Evolutionary conservation across 2,888 invertebrate species (phyloP).

Genomic region (Drosophila kuntzei): DNA sequence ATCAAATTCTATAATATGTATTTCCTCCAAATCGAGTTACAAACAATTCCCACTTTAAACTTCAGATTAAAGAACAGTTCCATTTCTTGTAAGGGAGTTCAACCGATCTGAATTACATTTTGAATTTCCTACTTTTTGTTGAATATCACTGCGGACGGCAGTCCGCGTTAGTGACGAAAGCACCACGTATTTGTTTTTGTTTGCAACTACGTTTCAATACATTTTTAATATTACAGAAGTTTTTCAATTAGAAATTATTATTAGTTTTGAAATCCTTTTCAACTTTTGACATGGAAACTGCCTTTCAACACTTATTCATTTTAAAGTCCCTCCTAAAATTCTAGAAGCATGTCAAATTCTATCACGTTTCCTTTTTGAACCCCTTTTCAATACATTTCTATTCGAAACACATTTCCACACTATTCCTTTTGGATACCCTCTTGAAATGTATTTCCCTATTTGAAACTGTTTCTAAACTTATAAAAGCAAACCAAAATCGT

Average conservation of each 20-base stretch:
- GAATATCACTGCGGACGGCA: too few species aligned
- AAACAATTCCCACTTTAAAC: background rate
- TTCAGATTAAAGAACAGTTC: background rate
- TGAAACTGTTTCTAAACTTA: background rate
- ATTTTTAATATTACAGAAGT: background rate
- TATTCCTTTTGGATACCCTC: background rate
- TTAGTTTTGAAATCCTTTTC: too few species aligned
- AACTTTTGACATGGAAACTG: too few species aligned
- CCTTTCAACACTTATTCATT: too few species aligned
- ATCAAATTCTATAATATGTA: background rate
- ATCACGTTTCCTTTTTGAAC: too few species aligned
- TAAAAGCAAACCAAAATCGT: background rate
- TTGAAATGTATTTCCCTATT: background rate
- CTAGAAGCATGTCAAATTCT: background rate
- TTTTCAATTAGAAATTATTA: too few species aligned
- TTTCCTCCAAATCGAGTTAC: background rate
- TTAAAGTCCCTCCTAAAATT: background rate
- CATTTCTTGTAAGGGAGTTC: background rate
- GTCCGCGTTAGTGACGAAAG: too few species aligned
- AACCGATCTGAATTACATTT: too few species aligned
- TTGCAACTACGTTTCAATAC: background rate
- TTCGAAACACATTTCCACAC: background rate
- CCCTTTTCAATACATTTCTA: background rate
- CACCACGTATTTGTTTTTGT: background rate
- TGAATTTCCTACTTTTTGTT: too few species aligned